Conservation (phyloP, 1,140 invertebrate genomes). For the Eciton burchellii region DNA sequence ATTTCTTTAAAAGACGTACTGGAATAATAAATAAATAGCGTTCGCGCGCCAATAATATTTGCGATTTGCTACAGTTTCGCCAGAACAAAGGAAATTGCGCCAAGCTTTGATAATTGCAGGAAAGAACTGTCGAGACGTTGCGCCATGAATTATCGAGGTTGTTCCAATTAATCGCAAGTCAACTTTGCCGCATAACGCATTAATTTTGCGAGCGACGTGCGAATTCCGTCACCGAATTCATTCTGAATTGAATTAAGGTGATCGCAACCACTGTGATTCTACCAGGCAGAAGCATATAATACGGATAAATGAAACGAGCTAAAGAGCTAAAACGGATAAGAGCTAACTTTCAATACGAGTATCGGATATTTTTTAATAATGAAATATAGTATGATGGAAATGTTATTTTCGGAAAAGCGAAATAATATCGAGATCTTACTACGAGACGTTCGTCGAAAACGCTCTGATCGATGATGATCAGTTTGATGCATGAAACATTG, state of each 20-base stretch:
- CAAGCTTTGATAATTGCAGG: conserved; percentile 30
- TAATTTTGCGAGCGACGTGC: neutral
- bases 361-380: neutral
- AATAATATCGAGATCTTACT: neutral
- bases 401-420: conserved; percentile 25
- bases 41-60: neutral
- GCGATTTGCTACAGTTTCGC: conserved; percentile 2
- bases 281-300: neutral
- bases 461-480: neutral
- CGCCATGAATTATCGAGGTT: conserved; percentile 24
- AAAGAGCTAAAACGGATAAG: neutral
- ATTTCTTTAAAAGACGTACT: neutral
- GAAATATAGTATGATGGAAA: neutral
- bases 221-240: neutral
- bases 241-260: neutral
- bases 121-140: conserved; percentile 4
- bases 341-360: neutral
- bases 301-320: neutral
- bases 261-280: neutral
- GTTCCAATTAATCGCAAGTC: conserved; percentile 22
- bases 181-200: conserved; percentile 6
- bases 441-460: neutral
- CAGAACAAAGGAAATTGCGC: neutral
- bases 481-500: neutral
- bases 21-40: neutral